These are phyloP conservation scores for Lepidocolaptes lacrymiger DNA, from an alignment of 2,797 vertebrate genomes.

Conservation along the genomic window DNA sequence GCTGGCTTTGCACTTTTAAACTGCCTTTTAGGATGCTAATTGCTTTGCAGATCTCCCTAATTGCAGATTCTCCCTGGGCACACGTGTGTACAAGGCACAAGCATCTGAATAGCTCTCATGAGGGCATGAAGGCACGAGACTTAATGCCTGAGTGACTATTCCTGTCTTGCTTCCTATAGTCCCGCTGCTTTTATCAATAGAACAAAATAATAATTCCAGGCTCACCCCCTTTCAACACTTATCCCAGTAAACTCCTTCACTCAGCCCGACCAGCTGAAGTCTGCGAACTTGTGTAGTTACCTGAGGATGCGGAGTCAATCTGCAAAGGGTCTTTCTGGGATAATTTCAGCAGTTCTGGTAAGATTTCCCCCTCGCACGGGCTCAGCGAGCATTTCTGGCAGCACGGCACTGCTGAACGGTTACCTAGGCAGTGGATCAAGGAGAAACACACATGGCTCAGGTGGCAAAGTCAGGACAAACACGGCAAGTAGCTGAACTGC, in stretches of 20 bases:
- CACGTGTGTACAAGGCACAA: background rate
- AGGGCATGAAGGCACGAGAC: background rate
- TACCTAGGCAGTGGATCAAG: conserved; percentile 64
- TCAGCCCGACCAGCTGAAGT: background rate
- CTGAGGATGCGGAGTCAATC: conserved; percentile 74
- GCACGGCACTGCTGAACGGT: conserved; percentile 67
- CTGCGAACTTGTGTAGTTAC: conserved; percentile 59
- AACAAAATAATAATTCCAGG: background rate
- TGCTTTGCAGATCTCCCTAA: background rate
- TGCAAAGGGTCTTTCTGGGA: conserved; percentile 65
- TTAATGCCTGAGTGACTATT: background rate
- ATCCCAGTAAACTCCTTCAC: background rate
- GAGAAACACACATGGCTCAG: conserved; percentile 45
- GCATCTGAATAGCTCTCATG: background rate
- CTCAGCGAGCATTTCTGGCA: conserved; percentile 79
- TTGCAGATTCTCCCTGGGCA: background rate
- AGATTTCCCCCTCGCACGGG: conserved; percentile 65
- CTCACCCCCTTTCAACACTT: background rate
- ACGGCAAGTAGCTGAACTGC: background rate
- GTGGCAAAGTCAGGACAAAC: background rate
- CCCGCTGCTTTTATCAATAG: background rate
- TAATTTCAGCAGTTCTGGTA: conserved; percentile 66
- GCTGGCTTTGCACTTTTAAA: background rate
- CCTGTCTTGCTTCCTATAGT: background rate
- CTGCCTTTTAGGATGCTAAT: background rate